Conservation (phyloP, 2,888 invertebrate species). For the Lydus trimaculatus region DNA sequence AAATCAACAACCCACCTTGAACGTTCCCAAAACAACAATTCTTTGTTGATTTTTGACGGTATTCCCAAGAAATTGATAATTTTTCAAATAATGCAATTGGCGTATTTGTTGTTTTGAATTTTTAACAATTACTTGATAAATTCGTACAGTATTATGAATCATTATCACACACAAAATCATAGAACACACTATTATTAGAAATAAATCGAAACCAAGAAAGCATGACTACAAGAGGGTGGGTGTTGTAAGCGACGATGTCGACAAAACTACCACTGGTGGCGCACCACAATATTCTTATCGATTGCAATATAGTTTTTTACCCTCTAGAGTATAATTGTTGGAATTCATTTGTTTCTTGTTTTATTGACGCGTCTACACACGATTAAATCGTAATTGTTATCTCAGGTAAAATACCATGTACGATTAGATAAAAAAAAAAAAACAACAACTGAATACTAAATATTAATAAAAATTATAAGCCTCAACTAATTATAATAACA, state of each 20-base stretch:
- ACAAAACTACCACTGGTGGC: conserved; percentile 17
- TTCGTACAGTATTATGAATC: background rate
- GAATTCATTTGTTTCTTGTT: no score
- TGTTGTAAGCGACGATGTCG: background rate
- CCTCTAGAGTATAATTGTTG: conserved; percentile 7
- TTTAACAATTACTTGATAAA: background rate
- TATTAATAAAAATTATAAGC: conserved; percentile 3
- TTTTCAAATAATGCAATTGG: background rate
- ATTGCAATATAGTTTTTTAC: conserved; percentile 20
- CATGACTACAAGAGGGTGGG: background rate
- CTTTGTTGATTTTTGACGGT: background rate
- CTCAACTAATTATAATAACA: conserved; percentile 9
- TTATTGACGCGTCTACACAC: background rate
- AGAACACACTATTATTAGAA: background rate
- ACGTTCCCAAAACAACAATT: background rate
- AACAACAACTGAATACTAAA: background rate
- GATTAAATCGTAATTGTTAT: conserved; percentile 8
- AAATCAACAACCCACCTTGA: background rate
- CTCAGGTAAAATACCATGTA: background rate
- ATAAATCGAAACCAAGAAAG: background rate
- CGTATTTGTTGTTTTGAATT: background rate
- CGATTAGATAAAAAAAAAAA: conserved; percentile 1
- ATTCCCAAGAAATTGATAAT: background rate
- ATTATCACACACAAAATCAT: background rate
- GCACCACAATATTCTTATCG: conserved; percentile 26